These are phyloP conservation scores for Acromyrmex charruanus DNA, from an alignment of 1,140 invertebrate genomes.

Conservation along the genomic window DNA sequence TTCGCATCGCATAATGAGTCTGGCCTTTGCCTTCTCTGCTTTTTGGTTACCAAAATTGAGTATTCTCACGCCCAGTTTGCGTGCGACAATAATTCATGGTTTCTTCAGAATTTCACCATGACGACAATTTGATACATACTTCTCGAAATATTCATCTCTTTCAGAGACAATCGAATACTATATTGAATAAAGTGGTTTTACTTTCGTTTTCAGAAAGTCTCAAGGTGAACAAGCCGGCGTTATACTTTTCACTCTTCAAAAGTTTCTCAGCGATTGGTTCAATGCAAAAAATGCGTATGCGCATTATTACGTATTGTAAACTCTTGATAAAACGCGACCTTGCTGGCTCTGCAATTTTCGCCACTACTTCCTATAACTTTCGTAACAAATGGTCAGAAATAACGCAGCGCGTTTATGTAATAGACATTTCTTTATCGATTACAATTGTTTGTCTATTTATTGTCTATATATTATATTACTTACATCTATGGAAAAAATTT, in stretches of 20 bases:
- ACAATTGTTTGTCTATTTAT: neutral
- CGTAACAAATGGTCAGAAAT: constrained; percentile 28
- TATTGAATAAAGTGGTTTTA: constrained; percentile 43
- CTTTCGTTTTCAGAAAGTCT: constrained; percentile 60
- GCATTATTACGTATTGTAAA: constrained; percentile 18
- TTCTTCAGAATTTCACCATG: constrained; percentile 27
- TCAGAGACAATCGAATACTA: constrained; percentile 7
- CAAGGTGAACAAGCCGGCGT: constrained; percentile 47
- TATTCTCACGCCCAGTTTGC: constrained; percentile 13
- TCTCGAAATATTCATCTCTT: neutral
- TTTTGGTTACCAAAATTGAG: constrained; percentile 24
- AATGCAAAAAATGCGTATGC: neutral
- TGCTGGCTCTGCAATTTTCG: constrained; percentile 18
- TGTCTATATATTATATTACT: neutral
- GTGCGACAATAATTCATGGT: neutral
- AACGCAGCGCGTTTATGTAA: neutral
- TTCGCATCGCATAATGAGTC: neutral
- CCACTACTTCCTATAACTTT: constrained; percentile 29
- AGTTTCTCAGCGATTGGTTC: constrained; percentile 30
- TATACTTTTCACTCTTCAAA: constrained; percentile 12
- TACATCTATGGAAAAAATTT: no score
- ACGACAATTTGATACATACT: constrained; percentile 14
- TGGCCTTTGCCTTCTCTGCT: constrained; percentile 21
- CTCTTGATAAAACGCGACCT: constrained; percentile 17
- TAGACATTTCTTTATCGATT: neutral